Evolutionary conservation across 2,888 invertebrate species (phyloP), one percentile per base, ranked within the genome.

Genomic region (Norana najaformis): DNA sequence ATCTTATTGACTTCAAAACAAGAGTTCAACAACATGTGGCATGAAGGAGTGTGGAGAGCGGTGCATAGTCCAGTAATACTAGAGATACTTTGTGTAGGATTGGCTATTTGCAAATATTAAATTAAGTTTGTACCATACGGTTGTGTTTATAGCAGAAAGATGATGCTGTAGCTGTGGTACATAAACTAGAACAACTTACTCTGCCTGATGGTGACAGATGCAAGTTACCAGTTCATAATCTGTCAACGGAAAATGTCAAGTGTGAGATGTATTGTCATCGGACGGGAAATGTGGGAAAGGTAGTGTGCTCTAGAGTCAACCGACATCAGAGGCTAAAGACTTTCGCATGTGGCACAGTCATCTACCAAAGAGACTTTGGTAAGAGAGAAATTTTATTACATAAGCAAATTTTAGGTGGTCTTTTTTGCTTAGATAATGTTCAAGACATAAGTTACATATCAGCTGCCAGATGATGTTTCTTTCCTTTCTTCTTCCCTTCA

Each of bases 231-330:
- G 69, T 69, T 69, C 69, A 5, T n/a, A 69, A 69, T 69, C 14
- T 69, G 69, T 69, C 69, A 69, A 69, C 69, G 30, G 69, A 69
- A 69, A 69, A 69, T 69, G 69, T 69, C 69, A 69, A 13, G 13
- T 69, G 5, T 69, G 69, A 69, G 69, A 69, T 69, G 69, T 69
- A 69, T n/a, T 69, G 30, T 69, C n/a, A 69, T 30, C 69, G 69
- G 69, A n/a, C 30, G n/a, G 69, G 69, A n/a, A n/a, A 36, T 85
- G 85, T 85, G 85, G 85, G 85, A 36, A 85, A 85, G 37, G 20
- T 85, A 16, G 8, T 85, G 23, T 85, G 85, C 37, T 85, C 85
- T 23, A 85, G 85, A 37, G 37, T 37, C 85, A 85, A 85, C 85
- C 85, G 85, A 36, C 85, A n/a, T 18, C 34, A 18, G 85, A 85